phyloP scores from a whole-genome alignment of 2,797 vertebrate genomes.

The Pantherophis vulpinus region DNA sequence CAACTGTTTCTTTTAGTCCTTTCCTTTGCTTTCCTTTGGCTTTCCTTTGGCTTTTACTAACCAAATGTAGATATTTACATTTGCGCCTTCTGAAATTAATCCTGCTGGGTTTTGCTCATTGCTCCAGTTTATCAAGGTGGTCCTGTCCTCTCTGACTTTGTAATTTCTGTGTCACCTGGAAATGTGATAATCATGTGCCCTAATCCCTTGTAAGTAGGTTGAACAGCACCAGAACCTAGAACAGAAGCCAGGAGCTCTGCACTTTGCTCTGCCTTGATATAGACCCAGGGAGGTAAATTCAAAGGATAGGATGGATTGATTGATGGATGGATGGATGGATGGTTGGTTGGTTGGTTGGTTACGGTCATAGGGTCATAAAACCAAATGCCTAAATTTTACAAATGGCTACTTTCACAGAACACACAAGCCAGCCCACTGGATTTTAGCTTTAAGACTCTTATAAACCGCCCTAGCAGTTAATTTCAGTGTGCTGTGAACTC shows the following conservation, averaged over 20 bases:
- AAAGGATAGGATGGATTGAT: background rate
- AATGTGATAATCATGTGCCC: background rate
- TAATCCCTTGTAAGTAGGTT: background rate
- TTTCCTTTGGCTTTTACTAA: too few relatives aligned
- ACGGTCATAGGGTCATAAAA: background rate
- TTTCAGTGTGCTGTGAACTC: background rate
- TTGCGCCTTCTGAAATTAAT: background rate
- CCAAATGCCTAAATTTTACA: background rate
- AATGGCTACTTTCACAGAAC: background rate
- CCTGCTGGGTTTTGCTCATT: background rate
- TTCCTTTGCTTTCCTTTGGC: background rate
- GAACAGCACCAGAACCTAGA: background rate
- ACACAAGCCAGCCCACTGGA: background rate
- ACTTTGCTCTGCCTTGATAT: background rate
- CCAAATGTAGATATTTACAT: background rate
- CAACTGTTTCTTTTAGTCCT: background rate
- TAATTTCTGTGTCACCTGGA: background rate
- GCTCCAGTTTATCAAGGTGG: background rate
- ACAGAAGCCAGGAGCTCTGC: background rate
- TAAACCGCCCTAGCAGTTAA: background rate
- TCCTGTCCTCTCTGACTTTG: background rate
- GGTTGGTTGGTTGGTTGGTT: background rate
- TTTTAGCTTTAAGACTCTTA: background rate
- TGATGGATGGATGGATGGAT: background rate
- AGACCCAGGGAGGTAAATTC: background rate